Evolutionary conservation across 1,140 invertebrate genomes (phyloP).

Genomic region (Tetragnatha versicolor): DNA sequence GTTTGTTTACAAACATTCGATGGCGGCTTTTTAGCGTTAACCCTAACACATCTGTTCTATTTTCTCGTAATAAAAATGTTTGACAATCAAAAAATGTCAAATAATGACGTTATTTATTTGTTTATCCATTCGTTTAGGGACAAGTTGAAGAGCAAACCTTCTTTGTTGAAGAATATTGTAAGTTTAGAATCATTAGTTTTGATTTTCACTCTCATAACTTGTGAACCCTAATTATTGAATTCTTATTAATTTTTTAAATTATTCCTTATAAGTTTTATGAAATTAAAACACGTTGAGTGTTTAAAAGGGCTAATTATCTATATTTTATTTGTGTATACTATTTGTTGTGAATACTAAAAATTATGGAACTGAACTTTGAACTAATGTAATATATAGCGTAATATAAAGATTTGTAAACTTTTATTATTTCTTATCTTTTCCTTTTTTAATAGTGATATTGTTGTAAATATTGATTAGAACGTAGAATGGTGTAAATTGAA

Average conservation of each 20-base stretch:
- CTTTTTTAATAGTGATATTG: too few relatives aligned
- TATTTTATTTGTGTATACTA: background rate
- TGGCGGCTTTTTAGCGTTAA: too few relatives aligned
- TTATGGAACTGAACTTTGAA: too few relatives aligned
- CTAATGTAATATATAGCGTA: too few relatives aligned
- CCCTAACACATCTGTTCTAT: too few relatives aligned
- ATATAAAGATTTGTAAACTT: too few relatives aligned
- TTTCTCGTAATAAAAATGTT: too few relatives aligned
- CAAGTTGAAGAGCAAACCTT: slow-evolving; percentile 86
- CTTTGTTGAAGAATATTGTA: slow-evolving; percentile 92
- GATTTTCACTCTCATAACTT: background rate
- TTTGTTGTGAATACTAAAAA: background rate
- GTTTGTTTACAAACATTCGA: too few relatives aligned
- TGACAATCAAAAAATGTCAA: too few relatives aligned
- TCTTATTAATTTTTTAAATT: background rate
- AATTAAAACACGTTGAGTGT: background rate
- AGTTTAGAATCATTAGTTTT: slow-evolving; percentile 68
- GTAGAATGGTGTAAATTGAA: too few relatives aligned
- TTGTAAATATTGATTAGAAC: too few relatives aligned
- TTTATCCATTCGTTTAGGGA: slow-evolving; percentile 68
- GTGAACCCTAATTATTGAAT: background rate
- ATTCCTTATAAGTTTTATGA: background rate
- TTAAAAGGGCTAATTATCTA: background rate
- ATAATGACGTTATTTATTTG: background rate
- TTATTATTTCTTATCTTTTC: too few relatives aligned